Conservation (phyloP, 2,888 invertebrate species). For the Corythucha ciliata region DNA sequence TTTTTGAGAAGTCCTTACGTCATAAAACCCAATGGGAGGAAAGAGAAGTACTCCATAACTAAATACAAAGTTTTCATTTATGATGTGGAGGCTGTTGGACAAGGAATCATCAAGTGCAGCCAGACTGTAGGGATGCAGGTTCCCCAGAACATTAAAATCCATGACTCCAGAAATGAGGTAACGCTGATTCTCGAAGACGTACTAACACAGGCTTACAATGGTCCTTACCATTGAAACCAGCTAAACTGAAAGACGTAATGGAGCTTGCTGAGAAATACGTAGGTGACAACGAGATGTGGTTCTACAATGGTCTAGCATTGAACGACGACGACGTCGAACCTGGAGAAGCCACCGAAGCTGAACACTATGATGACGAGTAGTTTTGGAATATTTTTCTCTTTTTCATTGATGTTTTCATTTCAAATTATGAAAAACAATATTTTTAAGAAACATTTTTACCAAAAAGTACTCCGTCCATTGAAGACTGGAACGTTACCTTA, state of each 20-base stretch:
- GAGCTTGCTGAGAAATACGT: conserved; percentile 11
- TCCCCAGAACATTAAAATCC: conserved; percentile 13
- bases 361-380: background rate
- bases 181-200: conserved; percentile 14
- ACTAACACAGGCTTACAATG: background rate
- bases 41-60: conserved; percentile 1
- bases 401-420: background rate
- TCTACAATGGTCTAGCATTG: conserved; percentile 9
- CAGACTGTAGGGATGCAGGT: conserved; percentile 14
- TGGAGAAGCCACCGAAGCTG: conserved; percentile 7
- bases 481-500: no score
- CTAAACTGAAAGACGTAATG: conserved; percentile 10
- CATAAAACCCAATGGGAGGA: background rate
- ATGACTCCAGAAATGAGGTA: conserved; percentile 14
- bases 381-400: background rate
- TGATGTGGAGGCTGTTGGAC: conserved; percentile 11
- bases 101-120: conserved; percentile 14
- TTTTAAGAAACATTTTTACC: no score
- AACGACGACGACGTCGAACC: conserved; percentile 11
- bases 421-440: no score
- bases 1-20: conserved; percentile 8
- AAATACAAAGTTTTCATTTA: conserved; percentile 11
- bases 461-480: no score
- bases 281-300: conserved; percentile 11
- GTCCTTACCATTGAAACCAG: conserved; percentile 9